Percentiles rank a stretch among this genome's conserved stretches.
phyloP scores from a whole-genome alignment of 2,113 vertebrate species.

The Cardinalis cardinalis region DNA sequence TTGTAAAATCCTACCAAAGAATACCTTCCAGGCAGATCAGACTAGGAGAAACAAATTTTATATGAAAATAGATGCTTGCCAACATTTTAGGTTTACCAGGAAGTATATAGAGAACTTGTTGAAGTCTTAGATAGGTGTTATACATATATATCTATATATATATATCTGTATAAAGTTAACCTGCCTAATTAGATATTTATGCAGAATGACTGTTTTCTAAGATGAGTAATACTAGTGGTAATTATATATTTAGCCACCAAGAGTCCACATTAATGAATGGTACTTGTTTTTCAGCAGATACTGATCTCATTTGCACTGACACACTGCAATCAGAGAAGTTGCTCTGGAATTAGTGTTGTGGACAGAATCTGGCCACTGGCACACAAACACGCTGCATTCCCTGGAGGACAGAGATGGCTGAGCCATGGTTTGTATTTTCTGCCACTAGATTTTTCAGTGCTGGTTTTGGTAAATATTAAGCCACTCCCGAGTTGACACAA shows the following conservation, averaged over 20 bases:
- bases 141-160: background rate
- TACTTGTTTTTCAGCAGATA: background rate
- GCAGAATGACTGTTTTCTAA: constrained; percentile 71
- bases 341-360: background rate
- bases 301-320: background rate
- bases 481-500: background rate
- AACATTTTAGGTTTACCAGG: constrained; percentile 45
- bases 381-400: background rate
- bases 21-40: background rate
- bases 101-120: constrained; percentile 13
- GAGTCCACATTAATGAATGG: constrained; percentile 62
- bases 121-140: constrained; percentile 59
- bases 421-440: background rate
- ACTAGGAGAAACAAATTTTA: constrained; percentile 17
- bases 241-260: constrained; percentile 64
- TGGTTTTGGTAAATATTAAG: background rate
- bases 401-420: background rate
- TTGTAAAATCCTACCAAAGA: background rate
- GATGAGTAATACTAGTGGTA: constrained; percentile 65
- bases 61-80: constrained; percentile 21
- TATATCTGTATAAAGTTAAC: constrained; percentile 49
- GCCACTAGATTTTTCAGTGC: background rate
- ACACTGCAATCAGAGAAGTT: background rate
- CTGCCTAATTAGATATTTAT: constrained; percentile 72
- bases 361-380: background rate